These are phyloP conservation scores for Lithobius niger DNA, from an alignment of 1,140 invertebrate genomes.

Conservation along the genomic window DNA sequence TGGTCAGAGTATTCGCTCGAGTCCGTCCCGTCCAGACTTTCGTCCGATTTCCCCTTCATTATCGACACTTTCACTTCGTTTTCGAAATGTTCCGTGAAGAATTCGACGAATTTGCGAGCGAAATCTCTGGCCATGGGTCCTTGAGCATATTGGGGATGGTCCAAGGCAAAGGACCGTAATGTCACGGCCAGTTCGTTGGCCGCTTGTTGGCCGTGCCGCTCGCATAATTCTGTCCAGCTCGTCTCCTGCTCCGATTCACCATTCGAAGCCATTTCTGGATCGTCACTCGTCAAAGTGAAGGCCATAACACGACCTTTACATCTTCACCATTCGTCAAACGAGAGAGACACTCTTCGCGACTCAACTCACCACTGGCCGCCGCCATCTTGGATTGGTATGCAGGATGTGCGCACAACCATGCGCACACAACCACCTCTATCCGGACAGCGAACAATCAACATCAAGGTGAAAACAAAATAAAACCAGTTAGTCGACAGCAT, in stretches of 20 bases:
- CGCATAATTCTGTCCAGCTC: constrained; percentile 55
- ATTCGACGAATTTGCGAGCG: constrained; percentile 6
- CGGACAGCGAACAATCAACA: too few species aligned
- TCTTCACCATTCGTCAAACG: too few species aligned
- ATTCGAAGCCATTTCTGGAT: neutral
- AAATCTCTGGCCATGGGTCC: constrained; percentile 1
- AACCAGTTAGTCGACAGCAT: too few species aligned
- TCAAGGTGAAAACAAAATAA: too few species aligned
- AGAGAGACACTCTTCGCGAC: too few species aligned
- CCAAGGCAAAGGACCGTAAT: constrained; percentile 61
- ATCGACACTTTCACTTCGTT: constrained; percentile 17
- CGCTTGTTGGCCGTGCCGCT: constrained; percentile 65
- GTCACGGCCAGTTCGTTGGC: constrained; percentile 75
- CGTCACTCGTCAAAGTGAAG: too few species aligned
- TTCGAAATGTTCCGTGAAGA: constrained; percentile 15
- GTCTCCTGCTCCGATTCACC: neutral
- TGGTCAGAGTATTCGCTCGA: constrained; percentile 54
- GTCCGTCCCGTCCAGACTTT: constrained; percentile 25
- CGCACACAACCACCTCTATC: too few species aligned
- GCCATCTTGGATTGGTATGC: too few species aligned
- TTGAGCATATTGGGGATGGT: constrained; percentile 22
- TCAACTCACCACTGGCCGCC: too few species aligned
- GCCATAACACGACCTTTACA: too few species aligned
- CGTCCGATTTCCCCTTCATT: constrained; percentile 7
- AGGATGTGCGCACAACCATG: too few species aligned